Conservation (phyloP, 2,113 vertebrate species). For the Heteronetta atricapilla region DNA sequence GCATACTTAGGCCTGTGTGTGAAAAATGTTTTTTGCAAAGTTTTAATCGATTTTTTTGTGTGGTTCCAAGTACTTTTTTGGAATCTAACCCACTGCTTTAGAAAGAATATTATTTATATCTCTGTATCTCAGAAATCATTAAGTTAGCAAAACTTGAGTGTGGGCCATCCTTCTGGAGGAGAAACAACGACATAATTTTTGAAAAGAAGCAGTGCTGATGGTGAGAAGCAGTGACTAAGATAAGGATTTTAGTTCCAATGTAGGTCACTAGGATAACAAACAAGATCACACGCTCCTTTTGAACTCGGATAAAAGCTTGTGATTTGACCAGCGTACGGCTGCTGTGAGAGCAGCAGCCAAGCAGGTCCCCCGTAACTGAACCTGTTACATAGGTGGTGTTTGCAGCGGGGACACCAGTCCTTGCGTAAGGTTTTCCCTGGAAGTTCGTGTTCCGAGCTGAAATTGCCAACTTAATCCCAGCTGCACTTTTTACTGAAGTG, state of each 20-base stretch:
- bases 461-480: background rate
- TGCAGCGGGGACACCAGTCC: background rate
- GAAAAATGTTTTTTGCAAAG: background rate
- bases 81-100: background rate
- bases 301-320: background rate
- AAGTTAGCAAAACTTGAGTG: background rate
- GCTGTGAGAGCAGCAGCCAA: background rate
- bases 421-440: background rate
- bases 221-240: background rate
- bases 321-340: fast-evolving
- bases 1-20: background rate
- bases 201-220: background rate
- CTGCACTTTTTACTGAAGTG: background rate
- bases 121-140: fast-evolving
- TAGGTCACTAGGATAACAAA: background rate
- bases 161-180: background rate
- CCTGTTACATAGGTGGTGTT: background rate
- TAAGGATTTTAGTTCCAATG: background rate
- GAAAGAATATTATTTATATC: background rate
- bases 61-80: background rate
- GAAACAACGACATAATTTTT: background rate
- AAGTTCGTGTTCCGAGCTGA: background rate
- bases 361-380: background rate
- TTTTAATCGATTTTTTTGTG: no score
- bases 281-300: background rate